phyloP scores from a whole-genome alignment of 2,888 invertebrate species.

The Conus canariensis region DNA sequence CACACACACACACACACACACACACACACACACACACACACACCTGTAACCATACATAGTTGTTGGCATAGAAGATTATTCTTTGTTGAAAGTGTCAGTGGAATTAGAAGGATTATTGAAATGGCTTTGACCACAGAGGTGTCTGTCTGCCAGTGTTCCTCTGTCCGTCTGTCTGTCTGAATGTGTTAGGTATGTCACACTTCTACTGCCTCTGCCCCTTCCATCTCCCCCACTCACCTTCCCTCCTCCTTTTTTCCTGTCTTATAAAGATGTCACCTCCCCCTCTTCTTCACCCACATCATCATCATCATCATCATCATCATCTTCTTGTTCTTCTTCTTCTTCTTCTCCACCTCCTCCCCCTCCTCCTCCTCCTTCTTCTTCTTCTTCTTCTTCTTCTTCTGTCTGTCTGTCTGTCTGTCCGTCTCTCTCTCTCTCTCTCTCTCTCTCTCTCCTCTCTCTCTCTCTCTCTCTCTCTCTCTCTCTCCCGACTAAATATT shows the following conservation, averaged over 20 bases:
- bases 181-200: too few species aligned
- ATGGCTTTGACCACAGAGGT: too few species aligned
- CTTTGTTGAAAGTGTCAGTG: too few species aligned
- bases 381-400: not conserved
- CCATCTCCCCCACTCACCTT: not conserved
- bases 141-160: not conserved
- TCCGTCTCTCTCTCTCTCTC: constrained; percentile 4
- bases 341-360: not conserved
- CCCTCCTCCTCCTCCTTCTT: not conserved
- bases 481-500: not conserved
- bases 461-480: too few species aligned
- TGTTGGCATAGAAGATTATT: too few species aligned
- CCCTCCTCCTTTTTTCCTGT: not conserved
- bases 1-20: too few species aligned
- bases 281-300: not conserved
- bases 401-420: not conserved
- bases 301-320: too few species aligned
- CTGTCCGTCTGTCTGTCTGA: not conserved
- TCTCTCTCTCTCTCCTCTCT: constrained; percentile 25
- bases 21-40: too few species aligned
- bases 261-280: not conserved
- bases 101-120: too few species aligned
- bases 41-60: too few species aligned
- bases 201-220: not conserved
- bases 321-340: not conserved